Percentiles rank a stretch among this genome's conserved stretches.
Conservation (phyloP, 2,797 vertebrate genomes). For the Clarias pachynema region DNA sequence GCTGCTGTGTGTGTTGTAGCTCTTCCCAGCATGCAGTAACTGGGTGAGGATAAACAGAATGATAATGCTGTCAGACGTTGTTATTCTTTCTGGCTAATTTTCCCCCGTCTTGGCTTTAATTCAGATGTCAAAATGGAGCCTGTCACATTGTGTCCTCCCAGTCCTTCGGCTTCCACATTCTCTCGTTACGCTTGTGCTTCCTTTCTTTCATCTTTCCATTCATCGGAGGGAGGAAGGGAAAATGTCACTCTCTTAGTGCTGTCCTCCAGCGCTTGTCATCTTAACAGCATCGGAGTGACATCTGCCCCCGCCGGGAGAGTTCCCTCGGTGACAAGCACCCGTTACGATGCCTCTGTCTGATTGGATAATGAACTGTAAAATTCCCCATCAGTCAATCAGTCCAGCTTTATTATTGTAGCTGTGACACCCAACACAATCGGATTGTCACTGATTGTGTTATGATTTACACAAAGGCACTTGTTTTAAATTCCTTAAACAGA, state of each 20-base stretch:
- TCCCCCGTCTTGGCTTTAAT: constrained; percentile 57
- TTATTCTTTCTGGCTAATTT: constrained; percentile 60
- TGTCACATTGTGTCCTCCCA: constrained; percentile 58
- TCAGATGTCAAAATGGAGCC: constrained; percentile 61
- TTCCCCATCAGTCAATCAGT: constrained; percentile 61
- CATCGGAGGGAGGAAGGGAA: constrained; percentile 58
- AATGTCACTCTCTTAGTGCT: constrained; percentile 60
- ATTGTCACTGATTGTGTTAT: constrained; percentile 64
- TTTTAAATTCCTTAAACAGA: constrained; percentile 59
- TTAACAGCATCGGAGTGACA: constrained; percentile 62
- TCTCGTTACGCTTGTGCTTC: constrained; percentile 53
- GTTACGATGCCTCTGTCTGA: constrained; percentile 54
- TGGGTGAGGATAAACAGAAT: constrained; percentile 56
- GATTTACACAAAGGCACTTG: constrained; percentile 59
- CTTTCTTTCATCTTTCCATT: constrained; percentile 57
- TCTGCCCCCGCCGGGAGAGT: constrained; percentile 62
- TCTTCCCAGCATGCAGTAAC: constrained; percentile 50
- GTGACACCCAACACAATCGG: constrained; percentile 61
- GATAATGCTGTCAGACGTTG: constrained; percentile 58
- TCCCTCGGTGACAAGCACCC: constrained; percentile 60
- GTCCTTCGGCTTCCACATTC: constrained; percentile 51
- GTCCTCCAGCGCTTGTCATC: constrained; percentile 62
- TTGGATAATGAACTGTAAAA: constrained; percentile 62
- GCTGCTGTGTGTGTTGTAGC: constrained; percentile 39
- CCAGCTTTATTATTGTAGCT: constrained; percentile 60